Conservation (phyloP, 2,888 invertebrate genomes). For the Synanthedon myopaeformis region DNA sequence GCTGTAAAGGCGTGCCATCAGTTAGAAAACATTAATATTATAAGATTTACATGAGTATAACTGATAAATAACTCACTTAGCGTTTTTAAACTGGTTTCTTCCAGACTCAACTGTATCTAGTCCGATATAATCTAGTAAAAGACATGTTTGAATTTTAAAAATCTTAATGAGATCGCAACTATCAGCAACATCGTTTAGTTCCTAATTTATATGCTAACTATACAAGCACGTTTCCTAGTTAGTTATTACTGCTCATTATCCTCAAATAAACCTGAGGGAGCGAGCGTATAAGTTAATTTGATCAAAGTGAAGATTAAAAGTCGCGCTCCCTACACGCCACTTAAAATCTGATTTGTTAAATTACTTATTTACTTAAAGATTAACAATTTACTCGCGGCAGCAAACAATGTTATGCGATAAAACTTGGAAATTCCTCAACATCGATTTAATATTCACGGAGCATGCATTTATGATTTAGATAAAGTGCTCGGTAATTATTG, state of each 20-base stretch:
- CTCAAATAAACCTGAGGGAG: slow-evolving; percentile 39
- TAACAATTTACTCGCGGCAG: slow-evolving; percentile 15
- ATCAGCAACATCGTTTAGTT: slow-evolving; percentile 6
- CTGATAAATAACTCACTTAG: no score
- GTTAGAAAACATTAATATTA: no score
- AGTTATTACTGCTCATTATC: slow-evolving; percentile 47
- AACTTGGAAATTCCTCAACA: background rate
- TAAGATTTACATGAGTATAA: no score
- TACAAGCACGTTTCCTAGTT: slow-evolving; percentile 28
- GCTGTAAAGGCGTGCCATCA: no score
- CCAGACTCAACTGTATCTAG: background rate
- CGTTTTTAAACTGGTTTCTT: background rate
- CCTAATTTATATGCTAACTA: slow-evolving; percentile 30
- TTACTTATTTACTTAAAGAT: slow-evolving; percentile 47
- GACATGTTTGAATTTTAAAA: background rate
- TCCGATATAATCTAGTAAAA: background rate
- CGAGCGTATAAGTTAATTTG: slow-evolving; percentile 46
- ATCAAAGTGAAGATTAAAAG: slow-evolving; percentile 40
- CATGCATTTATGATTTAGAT: slow-evolving; percentile 5
- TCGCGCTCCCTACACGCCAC: slow-evolving; percentile 23
- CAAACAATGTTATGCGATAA: background rate
- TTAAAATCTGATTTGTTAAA: slow-evolving; percentile 50
- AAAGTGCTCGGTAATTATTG: background rate
- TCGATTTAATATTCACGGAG: slow-evolving; percentile 12
- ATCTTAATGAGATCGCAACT: slow-evolving; percentile 8